Percentiles rank a stretch among this genome's conserved stretches.
phyloP scores from a whole-genome alignment of 2,797 vertebrate species.

The Gambelia wislizenii region DNA sequence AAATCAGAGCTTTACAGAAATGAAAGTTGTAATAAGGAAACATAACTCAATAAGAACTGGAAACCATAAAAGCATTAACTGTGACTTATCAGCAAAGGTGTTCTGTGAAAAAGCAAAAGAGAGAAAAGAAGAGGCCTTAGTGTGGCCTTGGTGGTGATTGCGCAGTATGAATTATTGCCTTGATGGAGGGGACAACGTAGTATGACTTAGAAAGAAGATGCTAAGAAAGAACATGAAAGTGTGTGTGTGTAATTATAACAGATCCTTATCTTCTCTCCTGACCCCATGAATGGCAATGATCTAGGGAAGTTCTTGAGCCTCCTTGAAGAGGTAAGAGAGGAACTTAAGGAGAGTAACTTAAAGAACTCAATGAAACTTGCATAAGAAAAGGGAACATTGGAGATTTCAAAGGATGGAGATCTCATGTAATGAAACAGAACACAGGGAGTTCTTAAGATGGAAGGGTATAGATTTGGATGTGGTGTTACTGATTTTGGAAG shows the following conservation, averaged over 20 bases:
- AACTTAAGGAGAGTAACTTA: not conserved
- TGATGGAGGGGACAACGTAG: not conserved
- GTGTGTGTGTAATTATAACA: not conserved
- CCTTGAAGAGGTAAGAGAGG: not conserved
- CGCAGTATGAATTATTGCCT: not conserved
- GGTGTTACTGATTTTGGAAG: not conserved
- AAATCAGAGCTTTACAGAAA: not conserved
- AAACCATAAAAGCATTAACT: not conserved
- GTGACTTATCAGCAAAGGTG: not conserved
- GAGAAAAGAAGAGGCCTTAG: not conserved
- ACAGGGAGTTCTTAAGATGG: not conserved
- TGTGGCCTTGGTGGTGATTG: not conserved
- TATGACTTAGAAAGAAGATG: not conserved
- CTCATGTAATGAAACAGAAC: not conserved
- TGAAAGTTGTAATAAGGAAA: not conserved
- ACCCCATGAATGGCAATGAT: not conserved
- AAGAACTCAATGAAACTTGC: not conserved
- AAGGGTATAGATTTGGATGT: not conserved
- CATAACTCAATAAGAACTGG: not conserved
- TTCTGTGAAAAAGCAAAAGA: not conserved
- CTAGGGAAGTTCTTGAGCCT: not conserved
- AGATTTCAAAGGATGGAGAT: not conserved
- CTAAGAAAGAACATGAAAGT: not conserved
- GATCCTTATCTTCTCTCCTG: not conserved
- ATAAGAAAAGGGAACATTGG: not conserved